Base-by-base conservation (phyloP, 2,113 vertebrate species). In the Ceuthmochares aereus region DNA sequence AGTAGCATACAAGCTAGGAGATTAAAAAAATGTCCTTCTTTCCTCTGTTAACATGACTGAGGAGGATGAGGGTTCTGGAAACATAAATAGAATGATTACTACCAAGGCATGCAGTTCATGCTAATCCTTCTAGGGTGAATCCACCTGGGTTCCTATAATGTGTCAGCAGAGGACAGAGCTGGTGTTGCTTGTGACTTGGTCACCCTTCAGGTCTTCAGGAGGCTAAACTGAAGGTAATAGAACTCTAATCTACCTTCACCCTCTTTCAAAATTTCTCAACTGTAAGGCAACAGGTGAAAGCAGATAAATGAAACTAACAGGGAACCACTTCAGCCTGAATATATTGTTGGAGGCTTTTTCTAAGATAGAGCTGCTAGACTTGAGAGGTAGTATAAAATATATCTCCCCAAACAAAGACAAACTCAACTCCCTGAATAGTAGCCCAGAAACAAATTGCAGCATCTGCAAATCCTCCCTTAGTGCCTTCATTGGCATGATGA, bases 111-210 rank as follows among this genome's bases (percentile, higher is more conserved):
- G 30, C 8, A 45, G 27, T 54, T 93, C 52, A 32, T 45, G 29
- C 25, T 43, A 32, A 16, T 93, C 49, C 42, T 85, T 51, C 49
- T 55, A 29, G 14, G 79, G 42, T 80, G 51, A 22, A 67, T 66
- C 58, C 0, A 0, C n/a, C 17, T 58, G 62, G 9, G 10, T 54
- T 79, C 16, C 34, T 18, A 79, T 62, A 84, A 62, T 26, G 8
- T 76, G 58, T 10, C 0, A 0, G 16, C 0, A 0, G 29, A 81
- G 21, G 49, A 60, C 37, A 70, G 51, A 75, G 13, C 2, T 14
- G 58, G 6, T 56, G 27, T 81, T 72, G 64, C 17, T 75, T 67
- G 26, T 84, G 64, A 26, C 54, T 76, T 93, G 40, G 27, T 83
- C 81, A 82, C 9, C 7, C 45, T 88, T 83, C 72, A 83, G 30